phyloP scores from a whole-genome alignment of 1,140 invertebrate species.

The Rhyzopertha dominica region DNA sequence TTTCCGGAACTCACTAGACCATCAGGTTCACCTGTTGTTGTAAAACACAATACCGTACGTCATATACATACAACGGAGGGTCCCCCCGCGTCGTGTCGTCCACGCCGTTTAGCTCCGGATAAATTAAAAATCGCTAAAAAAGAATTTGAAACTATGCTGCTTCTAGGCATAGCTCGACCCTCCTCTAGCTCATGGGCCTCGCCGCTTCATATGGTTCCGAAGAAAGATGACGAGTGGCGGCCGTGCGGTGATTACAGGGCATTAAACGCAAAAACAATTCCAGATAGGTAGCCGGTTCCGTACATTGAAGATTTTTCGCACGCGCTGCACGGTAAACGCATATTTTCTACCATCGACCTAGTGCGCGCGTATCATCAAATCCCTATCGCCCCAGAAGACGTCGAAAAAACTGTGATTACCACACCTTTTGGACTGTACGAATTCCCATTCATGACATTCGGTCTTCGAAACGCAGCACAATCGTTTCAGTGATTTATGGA shows the following conservation, averaged over 20 bases:
- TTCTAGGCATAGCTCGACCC: slow-evolving; percentile 23
- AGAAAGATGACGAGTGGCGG: slow-evolving; percentile 42
- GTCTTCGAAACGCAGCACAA: slow-evolving; percentile 25
- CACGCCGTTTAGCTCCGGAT: slow-evolving; percentile 37
- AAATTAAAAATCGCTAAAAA: slow-evolving; percentile 24
- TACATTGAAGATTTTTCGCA: slow-evolving; percentile 37
- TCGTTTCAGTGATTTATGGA: slow-evolving; percentile 23
- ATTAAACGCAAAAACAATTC: slow-evolving; percentile 45
- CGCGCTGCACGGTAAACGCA: neutral
- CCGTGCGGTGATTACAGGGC: slow-evolving; percentile 48
- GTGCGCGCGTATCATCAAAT: slow-evolving; percentile 47
- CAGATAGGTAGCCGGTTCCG: slow-evolving; percentile 40
- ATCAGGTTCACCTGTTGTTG: neutral
- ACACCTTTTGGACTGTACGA: slow-evolving; percentile 27
- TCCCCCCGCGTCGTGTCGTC: slow-evolving; percentile 25
- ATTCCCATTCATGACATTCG: slow-evolving; percentile 24
- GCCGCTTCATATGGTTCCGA: slow-evolving; percentile 46
- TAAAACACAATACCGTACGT: slow-evolving; percentile 15
- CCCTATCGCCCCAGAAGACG: slow-evolving; percentile 27
- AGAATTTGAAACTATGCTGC: slow-evolving; percentile 35
- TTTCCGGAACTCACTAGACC: slow-evolving; percentile 35
- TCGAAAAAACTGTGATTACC: slow-evolving; percentile 27
- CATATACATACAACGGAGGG: slow-evolving; percentile 30
- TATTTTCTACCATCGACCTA: slow-evolving; percentile 44
- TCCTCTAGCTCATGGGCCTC: slow-evolving; percentile 42